Evolutionary conservation across 1,140 invertebrate species (phyloP).

Genomic region (Eufriesea mexicana): DNA sequence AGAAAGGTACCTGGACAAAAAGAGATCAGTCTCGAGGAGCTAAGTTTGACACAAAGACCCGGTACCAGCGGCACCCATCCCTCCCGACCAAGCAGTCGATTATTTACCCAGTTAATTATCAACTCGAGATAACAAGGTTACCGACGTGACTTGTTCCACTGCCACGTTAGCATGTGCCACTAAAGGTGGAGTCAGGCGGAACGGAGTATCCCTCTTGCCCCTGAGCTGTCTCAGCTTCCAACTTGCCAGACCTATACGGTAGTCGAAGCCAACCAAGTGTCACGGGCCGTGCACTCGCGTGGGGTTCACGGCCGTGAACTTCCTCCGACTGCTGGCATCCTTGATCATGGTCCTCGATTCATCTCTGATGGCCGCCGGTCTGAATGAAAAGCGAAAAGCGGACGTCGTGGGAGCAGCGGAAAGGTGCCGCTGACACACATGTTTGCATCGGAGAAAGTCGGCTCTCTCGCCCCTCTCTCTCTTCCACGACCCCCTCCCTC

Average conservation of each 20-base stretch:
- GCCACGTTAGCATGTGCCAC: too few species aligned
- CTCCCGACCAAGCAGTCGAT: too few species aligned
- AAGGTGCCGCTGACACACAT: constrained; percentile 73
- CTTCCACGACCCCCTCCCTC: constrained; percentile 33
- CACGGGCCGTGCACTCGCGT: not conserved
- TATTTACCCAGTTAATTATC: too few species aligned
- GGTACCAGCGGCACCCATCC: too few species aligned
- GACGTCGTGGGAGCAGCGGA: constrained; percentile 40
- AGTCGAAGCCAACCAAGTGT: not conserved
- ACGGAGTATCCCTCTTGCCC: too few species aligned
- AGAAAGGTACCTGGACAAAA: too few species aligned
- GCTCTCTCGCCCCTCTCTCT: constrained; percentile 2
- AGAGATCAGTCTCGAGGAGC: too few species aligned
- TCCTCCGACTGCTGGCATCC: constrained; percentile 50
- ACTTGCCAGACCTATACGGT: not conserved
- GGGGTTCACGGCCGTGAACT: constrained; percentile 54
- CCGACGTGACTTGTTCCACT: too few species aligned
- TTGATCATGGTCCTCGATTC: constrained; percentile 56
- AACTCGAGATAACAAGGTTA: too few species aligned
- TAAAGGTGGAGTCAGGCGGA: too few species aligned
- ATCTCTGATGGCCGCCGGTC: constrained; percentile 40
- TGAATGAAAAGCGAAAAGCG: constrained; percentile 75
- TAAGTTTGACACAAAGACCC: too few species aligned
- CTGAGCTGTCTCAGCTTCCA: not conserved
- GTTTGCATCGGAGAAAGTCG: constrained; percentile 77